Conservation (phyloP, 1,140 invertebrate genomes). For the Trichonephila clavipes region DNA sequence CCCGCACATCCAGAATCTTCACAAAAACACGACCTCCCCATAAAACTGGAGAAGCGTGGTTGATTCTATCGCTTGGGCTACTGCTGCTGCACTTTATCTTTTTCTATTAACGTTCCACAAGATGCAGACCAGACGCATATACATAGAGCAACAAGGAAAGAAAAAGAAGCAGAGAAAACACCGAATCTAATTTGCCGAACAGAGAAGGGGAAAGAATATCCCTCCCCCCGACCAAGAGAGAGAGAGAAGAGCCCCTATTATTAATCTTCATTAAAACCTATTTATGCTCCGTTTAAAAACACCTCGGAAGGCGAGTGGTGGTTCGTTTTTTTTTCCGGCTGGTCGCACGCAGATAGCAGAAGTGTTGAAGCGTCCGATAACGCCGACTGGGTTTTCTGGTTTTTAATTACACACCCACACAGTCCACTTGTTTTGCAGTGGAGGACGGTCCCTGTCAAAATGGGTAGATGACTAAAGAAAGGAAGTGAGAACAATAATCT, state of each 20-base stretch:
- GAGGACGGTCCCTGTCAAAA: constrained; percentile 2
- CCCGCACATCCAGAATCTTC: background rate
- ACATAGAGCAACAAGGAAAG: background rate
- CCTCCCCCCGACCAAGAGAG: background rate
- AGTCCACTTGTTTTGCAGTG: background rate
- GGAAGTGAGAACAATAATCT: background rate
- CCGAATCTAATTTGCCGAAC: constrained; percentile 27
- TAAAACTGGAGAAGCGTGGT: background rate
- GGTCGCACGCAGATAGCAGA: constrained; percentile 4
- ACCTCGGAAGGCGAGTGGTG: background rate
- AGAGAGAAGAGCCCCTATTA: background rate
- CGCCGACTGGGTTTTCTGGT: constrained; percentile 7
- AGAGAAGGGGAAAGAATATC: background rate
- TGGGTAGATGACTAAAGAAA: background rate
- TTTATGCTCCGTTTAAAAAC: constrained; percentile 48
- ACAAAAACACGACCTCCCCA: background rate
- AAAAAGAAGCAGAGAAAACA: background rate
- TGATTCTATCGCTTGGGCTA: background rate
- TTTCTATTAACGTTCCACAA: background rate
- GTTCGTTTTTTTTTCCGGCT: constrained; percentile 16
- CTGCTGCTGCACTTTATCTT: background rate
- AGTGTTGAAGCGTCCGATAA: constrained; percentile 12
- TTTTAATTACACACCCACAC: constrained; percentile 25
- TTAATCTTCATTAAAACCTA: constrained; percentile 47
- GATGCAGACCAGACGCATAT: background rate